Evolutionary conservation across 1,140 invertebrate genomes (phyloP).

Genomic region (Cylas formicarius): DNA sequence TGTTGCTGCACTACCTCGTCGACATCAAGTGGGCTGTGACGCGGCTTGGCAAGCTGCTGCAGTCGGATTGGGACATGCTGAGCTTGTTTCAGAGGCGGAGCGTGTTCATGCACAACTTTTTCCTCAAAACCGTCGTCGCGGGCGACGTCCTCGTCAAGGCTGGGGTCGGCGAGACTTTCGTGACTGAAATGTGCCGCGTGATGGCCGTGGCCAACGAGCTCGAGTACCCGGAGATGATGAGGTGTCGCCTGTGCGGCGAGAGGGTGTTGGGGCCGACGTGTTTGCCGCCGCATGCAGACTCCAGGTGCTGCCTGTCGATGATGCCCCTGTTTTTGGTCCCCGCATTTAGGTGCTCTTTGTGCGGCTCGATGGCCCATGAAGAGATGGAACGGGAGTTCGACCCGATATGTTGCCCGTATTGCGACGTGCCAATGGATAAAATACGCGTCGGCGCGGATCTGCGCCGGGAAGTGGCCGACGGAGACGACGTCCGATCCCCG

Average conservation of each 20-base stretch:
- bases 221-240: slow-evolving; percentile 27
- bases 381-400: slow-evolving; percentile 25
- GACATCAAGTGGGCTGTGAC: slow-evolving; percentile 28
- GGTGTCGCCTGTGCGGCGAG: slow-evolving; percentile 35
- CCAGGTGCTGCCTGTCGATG: slow-evolving; percentile 30
- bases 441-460: slow-evolving; percentile 13
- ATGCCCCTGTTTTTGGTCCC: slow-evolving; percentile 29
- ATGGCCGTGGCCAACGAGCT: slow-evolving; percentile 30
- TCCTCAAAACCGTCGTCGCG: slow-evolving; percentile 33
- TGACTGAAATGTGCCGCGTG: slow-evolving; percentile 27
- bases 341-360: slow-evolving; percentile 31
- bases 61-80: slow-evolving; percentile 16
- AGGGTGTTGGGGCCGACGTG: slow-evolving; percentile 34
- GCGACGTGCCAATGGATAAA: slow-evolving; percentile 31
- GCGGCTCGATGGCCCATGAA: slow-evolving; percentile 28
- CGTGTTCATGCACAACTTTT: slow-evolving; percentile 26
- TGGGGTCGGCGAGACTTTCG: slow-evolving; percentile 26
- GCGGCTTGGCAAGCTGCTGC: slow-evolving; percentile 24
- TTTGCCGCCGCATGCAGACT: slow-evolving; percentile 30
- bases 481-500: slow-evolving; percentile 10
- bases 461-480: slow-evolving; percentile 4
- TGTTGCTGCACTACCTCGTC: slow-evolving; percentile 30
- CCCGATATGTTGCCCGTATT: slow-evolving; percentile 30
- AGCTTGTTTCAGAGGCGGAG: slow-evolving; percentile 31
- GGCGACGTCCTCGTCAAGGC: slow-evolving; percentile 27